Evolutionary conservation across 2,797 vertebrate genomes (phyloP).

Genomic region (Falco rusticolus): DNA sequence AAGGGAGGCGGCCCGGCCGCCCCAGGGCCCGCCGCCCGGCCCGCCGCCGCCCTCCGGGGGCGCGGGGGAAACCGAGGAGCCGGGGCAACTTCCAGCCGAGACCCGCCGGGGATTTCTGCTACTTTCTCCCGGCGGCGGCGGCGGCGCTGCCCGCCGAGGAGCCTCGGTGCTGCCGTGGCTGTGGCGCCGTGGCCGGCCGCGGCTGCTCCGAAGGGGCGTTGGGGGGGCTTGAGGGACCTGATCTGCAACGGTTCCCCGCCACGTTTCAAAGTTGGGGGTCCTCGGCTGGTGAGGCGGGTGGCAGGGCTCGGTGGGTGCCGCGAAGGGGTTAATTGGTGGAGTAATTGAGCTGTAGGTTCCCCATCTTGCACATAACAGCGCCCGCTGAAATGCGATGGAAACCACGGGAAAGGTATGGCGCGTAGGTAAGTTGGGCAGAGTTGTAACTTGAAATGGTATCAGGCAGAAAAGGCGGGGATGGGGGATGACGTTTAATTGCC

Average conservation of each 20-base stretch:
- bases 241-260: not conserved
- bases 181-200: not conserved
- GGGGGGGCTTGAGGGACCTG: not conserved
- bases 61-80: not conserved
- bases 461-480: not conserved
- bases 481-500: not conserved
- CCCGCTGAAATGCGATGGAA: not conserved
- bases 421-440: conserved; percentile 2
- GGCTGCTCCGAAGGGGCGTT: not conserved
- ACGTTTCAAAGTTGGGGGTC: not conserved
- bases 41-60: not conserved
- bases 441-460: not conserved
- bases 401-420: not conserved
- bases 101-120: not conserved
- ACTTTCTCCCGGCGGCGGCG: not conserved
- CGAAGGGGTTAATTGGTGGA: not conserved
- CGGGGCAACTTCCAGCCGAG: not conserved
- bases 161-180: not conserved
- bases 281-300: not conserved
- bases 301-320: not conserved
- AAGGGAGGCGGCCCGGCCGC: not conserved
- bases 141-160: not conserved
- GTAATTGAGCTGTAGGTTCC: not conserved
- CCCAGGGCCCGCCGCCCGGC: not conserved
- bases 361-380: not conserved